Base-by-base conservation (phyloP, 2,797 vertebrate species). In the Phylloscopus collybita region DNA sequence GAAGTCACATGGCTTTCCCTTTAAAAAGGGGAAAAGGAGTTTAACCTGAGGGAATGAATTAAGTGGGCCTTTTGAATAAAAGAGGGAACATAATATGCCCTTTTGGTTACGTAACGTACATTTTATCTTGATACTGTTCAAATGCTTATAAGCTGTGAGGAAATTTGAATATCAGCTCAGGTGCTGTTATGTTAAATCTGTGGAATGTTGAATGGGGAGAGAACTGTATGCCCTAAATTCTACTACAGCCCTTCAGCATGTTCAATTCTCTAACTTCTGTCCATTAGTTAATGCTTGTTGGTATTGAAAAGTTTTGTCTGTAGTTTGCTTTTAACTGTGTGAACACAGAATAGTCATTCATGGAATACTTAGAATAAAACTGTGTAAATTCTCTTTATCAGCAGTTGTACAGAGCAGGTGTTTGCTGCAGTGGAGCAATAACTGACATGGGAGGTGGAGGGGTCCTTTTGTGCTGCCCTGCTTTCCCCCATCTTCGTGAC, bases 41-140 rank as follows among this genome's bases (percentile, higher is more conserved):
- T 93, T 76, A 74, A 62, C 75, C 71, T 71, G 50, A 47, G 56
- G 83, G 40, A 72, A 51, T 61, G 1, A 89, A 94, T 93, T 80
- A 64, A 88, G 19, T 69, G 32, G 51, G 15, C 19, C 29, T 49
- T 91, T 49, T 81, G 50, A 92, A 53, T 92, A 84, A 66, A 14
- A 74, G 42, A 74, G 53, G 45, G 30, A 92, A 80, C 25, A 32
- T 61, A 92, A 87, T 59, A 64, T 36, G 27, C 38, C 45, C n/a
- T 78, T 93, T 70, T 51, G 54, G 30, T 92, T 82, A 49, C 0
- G 0, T 78, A 88, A 49, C 10, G 40, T 70, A 10, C 22, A 5
- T 76, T 89, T 94, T 91, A 74, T 61, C 82, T 69, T 82, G n/a
- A 61, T 92, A 47, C 44, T 89, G 18, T 76, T 93, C 50, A 80